A percentile compares a stretch with the other conserved stretches of the same genome.
Evolutionary conservation across 2,113 vertebrate species (phyloP).

Genomic region (Campylorhamphus procurvoides): DNA sequence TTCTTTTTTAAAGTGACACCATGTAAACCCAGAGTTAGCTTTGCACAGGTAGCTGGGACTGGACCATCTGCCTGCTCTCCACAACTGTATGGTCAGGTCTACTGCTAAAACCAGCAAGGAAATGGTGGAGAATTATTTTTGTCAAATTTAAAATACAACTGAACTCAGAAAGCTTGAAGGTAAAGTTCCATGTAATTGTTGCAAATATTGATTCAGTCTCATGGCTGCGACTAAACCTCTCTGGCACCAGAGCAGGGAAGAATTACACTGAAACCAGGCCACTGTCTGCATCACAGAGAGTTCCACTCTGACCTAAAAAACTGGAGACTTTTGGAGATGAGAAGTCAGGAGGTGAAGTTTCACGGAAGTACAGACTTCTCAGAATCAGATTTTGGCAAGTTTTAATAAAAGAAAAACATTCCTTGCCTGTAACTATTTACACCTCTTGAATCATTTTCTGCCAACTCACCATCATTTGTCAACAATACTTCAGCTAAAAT

Average conservation of each 20-base stretch:
- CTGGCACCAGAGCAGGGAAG: background rate
- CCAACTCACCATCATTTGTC: background rate
- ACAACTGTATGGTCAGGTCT: background rate
- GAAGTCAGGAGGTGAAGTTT: background rate
- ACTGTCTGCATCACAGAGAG: background rate
- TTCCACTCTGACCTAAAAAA: background rate
- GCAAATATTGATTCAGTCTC: slow-evolving; percentile 47
- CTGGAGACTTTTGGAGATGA: background rate
- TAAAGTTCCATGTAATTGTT: background rate
- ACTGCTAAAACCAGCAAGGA: background rate
- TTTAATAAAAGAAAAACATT: background rate
- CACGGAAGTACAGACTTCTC: background rate
- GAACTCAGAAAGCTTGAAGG: background rate
- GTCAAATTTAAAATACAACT: background rate
- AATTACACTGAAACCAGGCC: background rate
- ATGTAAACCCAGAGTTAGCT: background rate
- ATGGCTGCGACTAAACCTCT: background rate
- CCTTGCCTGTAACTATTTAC: background rate
- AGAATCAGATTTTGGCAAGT: background rate
- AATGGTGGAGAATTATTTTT: background rate
- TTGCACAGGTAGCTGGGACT: background rate
- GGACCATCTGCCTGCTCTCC: background rate
- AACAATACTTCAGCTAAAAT: background rate
- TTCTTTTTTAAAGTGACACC: background rate
- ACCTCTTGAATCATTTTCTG: background rate